These are phyloP conservation scores for Thomomys bottae DNA, from an alignment of 2,113 vertebrate genomes.

Conservation along the genomic window DNA sequence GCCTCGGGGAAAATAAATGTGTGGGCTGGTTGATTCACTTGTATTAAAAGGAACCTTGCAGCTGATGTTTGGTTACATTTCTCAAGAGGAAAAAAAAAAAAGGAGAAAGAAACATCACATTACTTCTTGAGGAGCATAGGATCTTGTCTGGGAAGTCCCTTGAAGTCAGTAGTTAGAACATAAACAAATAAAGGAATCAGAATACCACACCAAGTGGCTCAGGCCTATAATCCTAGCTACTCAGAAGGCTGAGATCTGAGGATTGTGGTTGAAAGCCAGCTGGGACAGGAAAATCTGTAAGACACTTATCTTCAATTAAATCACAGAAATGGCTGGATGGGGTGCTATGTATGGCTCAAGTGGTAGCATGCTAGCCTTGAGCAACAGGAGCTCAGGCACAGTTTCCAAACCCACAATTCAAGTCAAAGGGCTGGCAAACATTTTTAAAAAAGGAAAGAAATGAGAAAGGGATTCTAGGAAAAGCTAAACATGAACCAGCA, in stretches of 20 bases:
- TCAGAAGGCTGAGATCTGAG: no score
- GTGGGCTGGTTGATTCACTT: constrained; percentile 49
- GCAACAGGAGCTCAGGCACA: no score
- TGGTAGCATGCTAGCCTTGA: no score
- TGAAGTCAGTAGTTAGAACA: constrained; percentile 21
- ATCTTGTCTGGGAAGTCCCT: constrained; percentile 27
- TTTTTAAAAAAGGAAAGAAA: background rate
- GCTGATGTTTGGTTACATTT: constrained; percentile 62
- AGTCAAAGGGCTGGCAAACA: background rate
- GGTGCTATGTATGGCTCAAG: no score
- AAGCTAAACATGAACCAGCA: background rate
- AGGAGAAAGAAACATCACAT: background rate
- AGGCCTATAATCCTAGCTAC: no score
- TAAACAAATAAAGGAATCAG: background rate
- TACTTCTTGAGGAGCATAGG: background rate
- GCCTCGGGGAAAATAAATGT: constrained; percentile 53
- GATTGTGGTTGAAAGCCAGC: no score
- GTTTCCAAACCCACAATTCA: no score
- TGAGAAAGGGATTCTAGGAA: background rate
- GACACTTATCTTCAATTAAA: no score
- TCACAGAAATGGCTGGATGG: no score
- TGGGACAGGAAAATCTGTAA: no score
- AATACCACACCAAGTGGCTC: no score
- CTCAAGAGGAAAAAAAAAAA: background rate
- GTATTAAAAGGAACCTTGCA: constrained; percentile 58